Base-by-base conservation (phyloP, 1,140 invertebrate species). In the Hestina assimilis region DNA sequence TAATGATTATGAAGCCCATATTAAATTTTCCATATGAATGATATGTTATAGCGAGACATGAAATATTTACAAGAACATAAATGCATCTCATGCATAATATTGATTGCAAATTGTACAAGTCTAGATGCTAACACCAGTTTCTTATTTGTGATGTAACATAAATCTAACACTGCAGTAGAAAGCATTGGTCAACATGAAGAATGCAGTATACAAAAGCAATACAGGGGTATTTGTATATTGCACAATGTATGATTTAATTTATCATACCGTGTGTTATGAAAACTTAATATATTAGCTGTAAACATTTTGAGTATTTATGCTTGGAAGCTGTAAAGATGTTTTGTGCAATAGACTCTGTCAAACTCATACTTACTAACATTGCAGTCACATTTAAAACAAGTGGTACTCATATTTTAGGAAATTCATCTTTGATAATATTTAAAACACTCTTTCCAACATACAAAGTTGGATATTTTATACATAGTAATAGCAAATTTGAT, bases 311-410 rank as follows among this genome's bases (percentile, higher is more conserved):
- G 19, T 8, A 8, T 38, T 38, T 38, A 38, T 38, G 33, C 17
- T 38, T 9, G 8, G 15, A 38, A 38, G 33, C 33, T 12, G 3
- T 3, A 38, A 38, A 12, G 7, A 38, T 38, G 15, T 17, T 48
- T 35, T 48, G 45, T 48, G 45, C 45, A 48, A 48, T 12, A 33
- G 17, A 48, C 9, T 48, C 45, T 48, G 19, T 7, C 15, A 48
- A 29, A 48, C 45, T 19, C 45, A 48, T 48, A 33, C 0, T 33
- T 48, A 48, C 3, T 38, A 17, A 17, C 3, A 14, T 15, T n/a
- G 31, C 5, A 35, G 31, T n/a, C n/a, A n/a, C n/a, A n/a, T n/a
- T n/a, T n/a, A 14, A 14, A 35, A 14, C 7, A 15, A 7, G 1
- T 15, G 5, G 5, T 35, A 35, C 6, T n/a, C 24, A n/a, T 28